Evolutionary conservation across 2,113 vertebrate genomes (phyloP).

Genomic region (Chunga burmeisteri): DNA sequence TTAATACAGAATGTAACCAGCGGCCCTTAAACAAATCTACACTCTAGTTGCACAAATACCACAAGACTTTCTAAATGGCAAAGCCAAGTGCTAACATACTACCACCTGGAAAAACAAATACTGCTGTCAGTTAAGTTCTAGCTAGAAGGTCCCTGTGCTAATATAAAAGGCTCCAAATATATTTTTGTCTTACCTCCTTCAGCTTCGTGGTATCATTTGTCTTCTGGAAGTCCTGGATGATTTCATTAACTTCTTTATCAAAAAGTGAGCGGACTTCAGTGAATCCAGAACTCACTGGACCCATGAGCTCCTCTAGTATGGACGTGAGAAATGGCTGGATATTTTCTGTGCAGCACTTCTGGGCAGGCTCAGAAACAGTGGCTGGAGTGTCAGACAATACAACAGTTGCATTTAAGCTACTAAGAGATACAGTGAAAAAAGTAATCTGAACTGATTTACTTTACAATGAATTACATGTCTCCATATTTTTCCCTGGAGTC

Average conservation of each 20-base stretch:
- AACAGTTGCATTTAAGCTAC: background rate
- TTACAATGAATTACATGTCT: background rate
- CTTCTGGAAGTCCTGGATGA: conserved; percentile 76
- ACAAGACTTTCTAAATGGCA: background rate
- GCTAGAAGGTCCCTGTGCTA: background rate
- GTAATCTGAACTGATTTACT: background rate
- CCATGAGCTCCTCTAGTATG: conserved; percentile 92
- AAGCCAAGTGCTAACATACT: background rate
- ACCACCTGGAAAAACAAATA: background rate
- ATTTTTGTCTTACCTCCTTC: conserved; percentile 75
- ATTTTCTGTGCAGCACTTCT: conserved; percentile 76
- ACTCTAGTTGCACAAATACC: background rate
- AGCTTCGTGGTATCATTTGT: conserved; percentile 62
- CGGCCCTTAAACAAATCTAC: background rate
- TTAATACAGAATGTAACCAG: background rate
- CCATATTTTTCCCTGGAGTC: background rate
- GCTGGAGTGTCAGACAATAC: conserved; percentile 62
- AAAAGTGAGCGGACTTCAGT: conserved; percentile 80
- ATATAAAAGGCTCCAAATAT: background rate
- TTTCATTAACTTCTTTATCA: conserved; percentile 79
- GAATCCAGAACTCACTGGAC: conserved; percentile 88
- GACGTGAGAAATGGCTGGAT: conserved; percentile 85
- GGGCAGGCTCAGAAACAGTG: conserved; percentile 76
- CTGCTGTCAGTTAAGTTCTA: background rate
- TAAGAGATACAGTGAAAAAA: background rate